Conservation (phyloP, 1,140 invertebrate species). For the Ostrea edulis region DNA sequence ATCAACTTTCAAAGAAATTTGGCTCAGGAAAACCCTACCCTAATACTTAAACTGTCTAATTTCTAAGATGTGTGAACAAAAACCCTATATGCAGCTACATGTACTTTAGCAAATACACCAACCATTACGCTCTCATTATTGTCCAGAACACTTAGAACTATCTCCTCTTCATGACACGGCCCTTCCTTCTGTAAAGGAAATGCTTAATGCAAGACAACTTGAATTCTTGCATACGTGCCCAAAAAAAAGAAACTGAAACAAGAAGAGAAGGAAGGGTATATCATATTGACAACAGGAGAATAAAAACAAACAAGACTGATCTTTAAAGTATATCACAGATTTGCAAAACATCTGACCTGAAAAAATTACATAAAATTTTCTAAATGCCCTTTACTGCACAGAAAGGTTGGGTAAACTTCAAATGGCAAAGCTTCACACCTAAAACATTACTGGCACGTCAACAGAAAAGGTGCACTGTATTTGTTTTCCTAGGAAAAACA, state of each 20-base stretch:
- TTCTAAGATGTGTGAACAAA: background rate
- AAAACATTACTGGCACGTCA: background rate
- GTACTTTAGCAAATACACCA: background rate
- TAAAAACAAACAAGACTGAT: background rate
- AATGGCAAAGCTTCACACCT: background rate
- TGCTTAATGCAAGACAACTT: background rate
- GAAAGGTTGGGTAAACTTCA: background rate
- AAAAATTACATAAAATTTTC: background rate
- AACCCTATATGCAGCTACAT: background rate
- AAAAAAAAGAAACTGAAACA: background rate
- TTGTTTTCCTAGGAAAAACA: background rate
- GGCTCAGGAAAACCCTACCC: background rate
- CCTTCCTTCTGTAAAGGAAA: constrained; percentile 13
- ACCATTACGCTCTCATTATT: background rate
- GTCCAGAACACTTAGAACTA: background rate
- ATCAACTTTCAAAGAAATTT: background rate
- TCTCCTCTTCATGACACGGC: background rate
- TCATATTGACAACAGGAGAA: background rate
- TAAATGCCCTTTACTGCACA: constrained; percentile 29
- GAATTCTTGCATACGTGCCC: background rate
- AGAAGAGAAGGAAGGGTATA: background rate
- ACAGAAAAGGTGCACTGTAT: too few relatives aligned
- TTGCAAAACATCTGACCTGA: constrained; percentile 10
- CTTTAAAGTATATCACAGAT: constrained; percentile 28
- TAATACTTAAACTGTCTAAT: background rate